Evolutionary conservation across 2,113 vertebrate species (phyloP).

Genomic region (Leptodactylus fuscus): DNA sequence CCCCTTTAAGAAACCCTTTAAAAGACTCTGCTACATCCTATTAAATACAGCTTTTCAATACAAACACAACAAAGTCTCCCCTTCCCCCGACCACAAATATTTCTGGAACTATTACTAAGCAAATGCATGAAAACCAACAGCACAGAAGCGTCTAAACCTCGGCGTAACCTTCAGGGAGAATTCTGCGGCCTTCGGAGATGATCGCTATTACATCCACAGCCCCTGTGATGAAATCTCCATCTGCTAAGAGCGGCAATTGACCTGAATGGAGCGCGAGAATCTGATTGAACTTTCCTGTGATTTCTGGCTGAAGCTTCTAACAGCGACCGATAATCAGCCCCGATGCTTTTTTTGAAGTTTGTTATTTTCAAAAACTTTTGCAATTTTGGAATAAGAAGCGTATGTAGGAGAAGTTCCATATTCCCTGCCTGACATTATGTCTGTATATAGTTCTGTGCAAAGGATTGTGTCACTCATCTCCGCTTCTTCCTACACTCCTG

Average conservation of each 20-base stretch:
- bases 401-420: too few relatives aligned
- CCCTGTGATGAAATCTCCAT: slow-evolving; percentile 47
- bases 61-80: too few relatives aligned
- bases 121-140: slow-evolving; percentile 28
- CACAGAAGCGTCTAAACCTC: slow-evolving; percentile 27
- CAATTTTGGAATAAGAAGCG: too few relatives aligned
- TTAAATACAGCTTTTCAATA: too few relatives aligned
- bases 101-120: background rate
- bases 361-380: background rate
- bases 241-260: slow-evolving; percentile 50
- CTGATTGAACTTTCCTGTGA: slow-evolving; percentile 36
- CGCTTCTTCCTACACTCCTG: too few relatives aligned
- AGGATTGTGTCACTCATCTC: too few relatives aligned
- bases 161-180: slow-evolving; percentile 52
- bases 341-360: background rate
- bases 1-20: too few relatives aligned
- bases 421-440: too few relatives aligned
- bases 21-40: too few relatives aligned
- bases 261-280: slow-evolving; percentile 27
- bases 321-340: background rate
- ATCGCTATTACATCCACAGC: slow-evolving; percentile 37
- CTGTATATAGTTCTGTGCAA: too few relatives aligned
- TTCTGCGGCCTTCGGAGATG: slow-evolving; percentile 12
- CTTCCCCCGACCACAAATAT: background rate
- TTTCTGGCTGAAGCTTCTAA: slow-evolving; percentile 28